These are phyloP conservation scores for Bombus balteatus DNA, from an alignment of 1,140 invertebrate genomes.

Conservation along the genomic window DNA sequence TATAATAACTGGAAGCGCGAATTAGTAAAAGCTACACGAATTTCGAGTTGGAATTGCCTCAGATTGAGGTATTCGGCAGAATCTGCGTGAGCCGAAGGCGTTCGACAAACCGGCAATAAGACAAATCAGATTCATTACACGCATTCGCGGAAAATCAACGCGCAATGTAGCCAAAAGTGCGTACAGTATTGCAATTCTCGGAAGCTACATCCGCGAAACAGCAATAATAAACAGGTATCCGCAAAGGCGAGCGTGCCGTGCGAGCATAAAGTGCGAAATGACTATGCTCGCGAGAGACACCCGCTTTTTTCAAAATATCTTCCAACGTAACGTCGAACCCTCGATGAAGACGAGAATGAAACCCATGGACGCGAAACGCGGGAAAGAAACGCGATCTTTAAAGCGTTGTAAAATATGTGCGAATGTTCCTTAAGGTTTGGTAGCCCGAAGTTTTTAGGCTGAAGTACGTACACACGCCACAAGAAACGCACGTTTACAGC, in stretches of 20 bases:
- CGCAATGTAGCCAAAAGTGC: not conserved
- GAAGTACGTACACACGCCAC: no score
- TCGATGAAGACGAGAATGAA: no score
- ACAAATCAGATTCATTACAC: conserved; percentile 20
- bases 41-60: not conserved
- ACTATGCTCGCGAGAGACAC: conserved; percentile 34
- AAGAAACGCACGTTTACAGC: no score
- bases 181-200: conserved; percentile 1
- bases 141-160: no score
- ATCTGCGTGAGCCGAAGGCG: not conserved
- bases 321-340: no score
- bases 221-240: conserved; percentile 38
- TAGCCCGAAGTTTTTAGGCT: no score
- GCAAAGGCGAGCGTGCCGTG: conserved; percentile 16
- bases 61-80: not conserved
- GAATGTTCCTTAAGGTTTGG: no score
- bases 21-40: not conserved
- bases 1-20: not conserved
- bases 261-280: conserved; percentile 36
- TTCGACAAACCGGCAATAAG: conserved; percentile 15
- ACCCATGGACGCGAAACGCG: no score
- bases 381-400: no score
- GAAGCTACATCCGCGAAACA: conserved; percentile 7
- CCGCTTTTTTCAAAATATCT: not conserved
- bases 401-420: no score